A percentile compares a stretch with the other conserved stretches of the same genome.
Conservation (phyloP, 2,113 vertebrate species). For the Holacanthus passer region DNA sequence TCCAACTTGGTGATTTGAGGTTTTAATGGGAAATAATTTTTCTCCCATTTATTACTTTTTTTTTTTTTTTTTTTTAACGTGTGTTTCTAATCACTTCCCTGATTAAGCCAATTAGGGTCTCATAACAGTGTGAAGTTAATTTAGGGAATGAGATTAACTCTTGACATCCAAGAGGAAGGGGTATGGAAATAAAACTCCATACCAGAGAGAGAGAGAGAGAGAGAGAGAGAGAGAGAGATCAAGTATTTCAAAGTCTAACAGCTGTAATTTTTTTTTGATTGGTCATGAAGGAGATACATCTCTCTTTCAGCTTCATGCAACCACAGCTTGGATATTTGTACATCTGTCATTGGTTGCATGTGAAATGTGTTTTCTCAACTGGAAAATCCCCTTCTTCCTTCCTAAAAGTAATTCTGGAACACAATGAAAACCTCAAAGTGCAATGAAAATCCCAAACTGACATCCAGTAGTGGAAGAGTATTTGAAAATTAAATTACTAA, state of each 20-base stretch:
- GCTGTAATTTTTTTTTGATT: neutral
- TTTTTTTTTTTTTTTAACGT: neutral
- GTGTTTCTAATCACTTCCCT: conserved; percentile 37
- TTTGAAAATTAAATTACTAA: neutral
- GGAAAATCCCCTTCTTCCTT: neutral
- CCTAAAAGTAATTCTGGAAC: neutral
- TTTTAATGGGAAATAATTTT: conserved; percentile 13
- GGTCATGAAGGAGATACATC: neutral
- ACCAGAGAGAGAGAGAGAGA: too few species aligned
- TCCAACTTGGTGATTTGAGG: neutral
- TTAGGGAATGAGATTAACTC: conserved; percentile 21
- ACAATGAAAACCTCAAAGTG: neutral
- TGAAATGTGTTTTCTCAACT: neutral
- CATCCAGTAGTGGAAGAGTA: neutral
- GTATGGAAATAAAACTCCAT: neutral
- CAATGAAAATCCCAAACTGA: neutral
- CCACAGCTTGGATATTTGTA: neutral
- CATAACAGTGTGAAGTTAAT: conserved; percentile 37
- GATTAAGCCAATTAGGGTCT: conserved; percentile 46
- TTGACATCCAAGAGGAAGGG: neutral
- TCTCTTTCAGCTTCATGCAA: neutral
- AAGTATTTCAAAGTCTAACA: neutral
- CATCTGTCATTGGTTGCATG: neutral
- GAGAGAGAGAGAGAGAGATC: too few species aligned
- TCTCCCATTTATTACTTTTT: conserved; percentile 9